phyloP scores from a whole-genome alignment of 2,797 vertebrate genomes.

The Echeneis naucrates region DNA sequence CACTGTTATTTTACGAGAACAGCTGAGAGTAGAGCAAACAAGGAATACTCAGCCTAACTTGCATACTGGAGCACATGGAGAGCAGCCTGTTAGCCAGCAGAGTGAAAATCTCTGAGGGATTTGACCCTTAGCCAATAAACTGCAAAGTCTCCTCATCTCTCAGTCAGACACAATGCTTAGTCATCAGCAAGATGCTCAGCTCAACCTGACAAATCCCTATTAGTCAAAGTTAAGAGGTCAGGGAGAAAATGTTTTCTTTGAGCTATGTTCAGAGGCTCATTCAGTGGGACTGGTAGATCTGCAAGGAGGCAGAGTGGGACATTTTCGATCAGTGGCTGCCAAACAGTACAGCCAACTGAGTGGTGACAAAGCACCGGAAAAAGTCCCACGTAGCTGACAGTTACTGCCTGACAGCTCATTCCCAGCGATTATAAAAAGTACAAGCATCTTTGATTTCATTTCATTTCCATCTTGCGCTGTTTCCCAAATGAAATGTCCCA shows the following conservation, averaged over 20 bases:
- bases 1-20: slow-evolving; percentile 44
- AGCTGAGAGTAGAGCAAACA: slow-evolving; percentile 44
- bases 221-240: slow-evolving; percentile 58
- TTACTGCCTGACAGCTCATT: slow-evolving; percentile 30
- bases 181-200: slow-evolving; percentile 56
- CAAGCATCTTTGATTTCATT: slow-evolving; percentile 37
- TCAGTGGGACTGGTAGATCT: slow-evolving; percentile 11
- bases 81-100: slow-evolving; percentile 67
- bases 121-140: slow-evolving; percentile 73
- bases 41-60: slow-evolving; percentile 50
- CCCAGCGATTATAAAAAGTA: slow-evolving; percentile 37
- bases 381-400: slow-evolving; percentile 14
- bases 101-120: slow-evolving; percentile 66
- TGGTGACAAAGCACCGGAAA: slow-evolving; percentile 8
- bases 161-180: slow-evolving; percentile 66
- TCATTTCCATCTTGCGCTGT: slow-evolving; percentile 40
- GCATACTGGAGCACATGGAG: slow-evolving; percentile 60
- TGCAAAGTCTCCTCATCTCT: slow-evolving; percentile 52
- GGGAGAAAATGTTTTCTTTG: slow-evolving; percentile 50
- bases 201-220: slow-evolving; percentile 67
- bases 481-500: slow-evolving; percentile 43
- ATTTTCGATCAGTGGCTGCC: slow-evolving; percentile 40
- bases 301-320: slow-evolving; percentile 29
- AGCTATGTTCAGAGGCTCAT: slow-evolving; percentile 39
- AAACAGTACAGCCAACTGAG: slow-evolving; percentile 12